Percentiles rank a stretch among this genome's conserved stretches.
These are phyloP conservation scores for Boloria selene DNA, from an alignment of 2,888 invertebrate genomes.

Conservation along the genomic window DNA sequence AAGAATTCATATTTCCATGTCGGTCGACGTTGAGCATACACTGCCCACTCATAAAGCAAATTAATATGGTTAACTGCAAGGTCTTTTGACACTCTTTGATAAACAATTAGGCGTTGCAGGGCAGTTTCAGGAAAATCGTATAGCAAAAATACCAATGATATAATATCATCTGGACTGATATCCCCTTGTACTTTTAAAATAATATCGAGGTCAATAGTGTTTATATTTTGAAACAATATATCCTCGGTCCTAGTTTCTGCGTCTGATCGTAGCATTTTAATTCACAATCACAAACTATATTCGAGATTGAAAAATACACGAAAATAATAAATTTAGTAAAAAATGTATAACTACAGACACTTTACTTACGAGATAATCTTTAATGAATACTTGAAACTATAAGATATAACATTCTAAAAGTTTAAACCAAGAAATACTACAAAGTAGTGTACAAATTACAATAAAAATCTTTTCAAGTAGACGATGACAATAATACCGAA, in stretches of 20 bases:
- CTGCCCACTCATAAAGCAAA: constrained; percentile 68
- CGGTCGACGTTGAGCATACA: constrained; percentile 54
- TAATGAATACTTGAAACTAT: no score
- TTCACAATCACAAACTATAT: no score
- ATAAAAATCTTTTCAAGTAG: no score
- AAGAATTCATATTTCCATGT: constrained; percentile 70
- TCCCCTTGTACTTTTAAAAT: constrained; percentile 67
- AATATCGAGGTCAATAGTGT: constrained; percentile 56
- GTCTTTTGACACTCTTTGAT: constrained; percentile 61
- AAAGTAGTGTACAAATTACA: no score
- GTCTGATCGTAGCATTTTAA: constrained; percentile 51
- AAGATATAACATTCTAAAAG: no score
- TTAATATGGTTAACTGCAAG: constrained; percentile 53
- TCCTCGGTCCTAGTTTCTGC: constrained; percentile 43
- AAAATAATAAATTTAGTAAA: no score
- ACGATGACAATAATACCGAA: no score
- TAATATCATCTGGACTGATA: constrained; percentile 63
- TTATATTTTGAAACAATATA: constrained; percentile 49
- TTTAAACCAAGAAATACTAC: no score
- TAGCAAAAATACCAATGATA: constrained; percentile 69
- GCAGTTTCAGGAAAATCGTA: constrained; percentile 72
- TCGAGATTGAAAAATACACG: no score
- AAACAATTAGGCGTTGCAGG: constrained; percentile 62
- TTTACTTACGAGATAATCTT: no score
- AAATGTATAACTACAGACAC: no score